Percentiles rank a stretch among this genome's conserved stretches.
Evolutionary conservation across 2,113 vertebrate species (phyloP).

Genomic region (Pipra filicauda): DNA sequence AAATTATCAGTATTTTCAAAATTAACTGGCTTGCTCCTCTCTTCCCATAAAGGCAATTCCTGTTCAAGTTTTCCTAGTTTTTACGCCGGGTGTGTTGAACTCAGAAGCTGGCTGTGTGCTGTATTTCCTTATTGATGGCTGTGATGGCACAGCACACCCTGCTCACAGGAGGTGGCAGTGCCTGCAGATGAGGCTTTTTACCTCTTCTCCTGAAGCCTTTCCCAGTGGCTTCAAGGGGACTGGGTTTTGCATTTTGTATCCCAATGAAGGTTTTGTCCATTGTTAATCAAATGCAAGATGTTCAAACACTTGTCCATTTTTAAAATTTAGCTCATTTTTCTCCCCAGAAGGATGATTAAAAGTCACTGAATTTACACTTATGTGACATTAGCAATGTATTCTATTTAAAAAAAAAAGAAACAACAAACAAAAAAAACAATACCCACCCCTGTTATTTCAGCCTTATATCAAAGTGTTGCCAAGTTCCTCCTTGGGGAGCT

Average conservation of each 20-base stretch:
- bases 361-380: not conserved
- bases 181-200: not conserved
- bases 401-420: not conserved
- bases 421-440: not conserved
- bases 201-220: not conserved
- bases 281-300: not conserved
- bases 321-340: not conserved
- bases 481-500: not conserved
- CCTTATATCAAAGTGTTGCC: not conserved
- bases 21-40: not conserved
- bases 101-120: not conserved
- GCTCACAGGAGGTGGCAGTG: not conserved
- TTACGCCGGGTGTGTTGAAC: not conserved
- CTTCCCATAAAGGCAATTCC: not conserved
- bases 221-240: not conserved
- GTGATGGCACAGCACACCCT: fast-evolving
- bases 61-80: not conserved
- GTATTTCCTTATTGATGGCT: not conserved
- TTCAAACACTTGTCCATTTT: not conserved
- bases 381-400: not conserved
- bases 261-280: not conserved
- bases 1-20: not conserved
- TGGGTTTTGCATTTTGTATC: not conserved
- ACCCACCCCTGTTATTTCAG: not conserved
- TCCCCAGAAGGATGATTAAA: not conserved